Base-by-base conservation (phyloP, 2,888 invertebrate genomes). In the Leucophora obtusa region DNA sequence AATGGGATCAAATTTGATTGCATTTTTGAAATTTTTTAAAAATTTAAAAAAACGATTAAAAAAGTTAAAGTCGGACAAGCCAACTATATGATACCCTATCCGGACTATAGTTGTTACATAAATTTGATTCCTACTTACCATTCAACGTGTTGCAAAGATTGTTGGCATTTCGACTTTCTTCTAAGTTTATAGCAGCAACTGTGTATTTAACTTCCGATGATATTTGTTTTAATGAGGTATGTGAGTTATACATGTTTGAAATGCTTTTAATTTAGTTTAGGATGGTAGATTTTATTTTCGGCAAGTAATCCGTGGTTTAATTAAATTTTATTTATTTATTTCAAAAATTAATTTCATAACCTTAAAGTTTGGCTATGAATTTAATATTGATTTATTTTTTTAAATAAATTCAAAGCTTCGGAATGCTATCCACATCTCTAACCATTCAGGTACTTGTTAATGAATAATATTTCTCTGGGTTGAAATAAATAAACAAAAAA, bases 161-260 rank as follows among this genome's bases (percentile, higher is more conserved):
- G 1, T n/a, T 76, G 14, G 53, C 17, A 47, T 59, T 77, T 66
- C 58, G 65, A 35, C 59, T 66, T 53, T 71, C 65, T 21, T 71
- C 59, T 35, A 71, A 59, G 17, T 77, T 71, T 59, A 77, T 60
- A 54, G 59, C 62, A 43, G 75, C 51, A 28, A 69, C 76, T 1
- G 68, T 76, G 54, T 63, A 58, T 60, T 69, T 81, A 14, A 59
- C 76, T 56, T 81, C 80, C 10, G 76, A 51, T 33, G 76, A 69
- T 54, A 81, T 73, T 60, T 81, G 76, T 60, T 81, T 81, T 47
- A 81, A 54, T 33, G 76, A 81, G 35, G 59, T 76, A 73, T 76
- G 76, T 35, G 80, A 81, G 54, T 59, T 81, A 60, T 77, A 73
- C 80, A 81, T 80, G 21, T 58, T 56, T 56, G 21, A 38, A 38